Base-by-base conservation (phyloP, 1,140 invertebrate species). In the Brevipalpus yothersi region DNA sequence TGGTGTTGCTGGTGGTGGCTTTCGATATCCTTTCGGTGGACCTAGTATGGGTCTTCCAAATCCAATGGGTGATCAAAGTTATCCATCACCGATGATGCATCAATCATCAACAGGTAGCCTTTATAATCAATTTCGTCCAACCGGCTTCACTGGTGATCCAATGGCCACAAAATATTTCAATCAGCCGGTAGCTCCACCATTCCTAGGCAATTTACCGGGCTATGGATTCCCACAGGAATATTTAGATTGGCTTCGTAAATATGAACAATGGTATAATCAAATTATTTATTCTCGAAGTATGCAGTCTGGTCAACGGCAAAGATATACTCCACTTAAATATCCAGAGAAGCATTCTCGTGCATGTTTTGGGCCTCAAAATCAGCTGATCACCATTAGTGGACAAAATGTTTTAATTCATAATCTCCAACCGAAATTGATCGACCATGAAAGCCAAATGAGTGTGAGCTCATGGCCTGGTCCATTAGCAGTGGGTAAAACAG, bases 381-480 rank as follows among this genome's bases (percentile, higher is more conserved):
- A 45, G 17, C 42, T 58, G 13, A n/a, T 58, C n/a, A 19, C 43
- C 15, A 23, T 39, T 5, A 11, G 17, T 21, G 42, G 21, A 58
- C 1, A 43, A 17, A 43, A 42, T 43, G 41, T 58, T 19, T 9
- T 58, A 3, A 43, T 58, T 9, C 56, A 58, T 10, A 40, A 58
- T 31, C 1, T 58, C 15, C 19, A 43, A 31, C 56, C 56, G 13
- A 21, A 8, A 11, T 58, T 58, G 21, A 58, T 58, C 19, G 56
- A 58, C 42, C 8, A 15, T 31, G 42, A 47, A 3, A 31, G 21
- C 19, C 1, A 17, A 47, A 40, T 58, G 17, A 23, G 8, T 3
- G 41, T 58, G n/a, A 58, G 23, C n/a, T 51, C 43, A n/a, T 58
- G 58, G 58, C 58, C 58, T 41, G 58, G 58, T 40, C 58, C 58